Conservation (phyloP, 2,797 vertebrate species). For the Hippoglossus hippoglossus region DNA sequence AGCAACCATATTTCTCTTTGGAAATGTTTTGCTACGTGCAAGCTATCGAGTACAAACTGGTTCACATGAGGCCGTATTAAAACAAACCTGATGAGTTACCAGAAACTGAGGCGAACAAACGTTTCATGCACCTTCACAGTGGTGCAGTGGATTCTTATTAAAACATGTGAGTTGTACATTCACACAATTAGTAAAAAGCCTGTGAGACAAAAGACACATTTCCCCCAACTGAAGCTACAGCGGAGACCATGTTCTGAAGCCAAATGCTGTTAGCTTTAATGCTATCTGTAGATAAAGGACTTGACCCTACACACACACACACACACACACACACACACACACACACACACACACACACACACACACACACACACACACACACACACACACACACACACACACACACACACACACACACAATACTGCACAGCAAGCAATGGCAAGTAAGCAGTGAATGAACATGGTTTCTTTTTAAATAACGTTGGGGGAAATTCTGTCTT, state of each 20-base stretch:
- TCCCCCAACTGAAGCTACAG: conserved; percentile 64
- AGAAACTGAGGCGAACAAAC: not conserved
- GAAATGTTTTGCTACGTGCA: too few species aligned
- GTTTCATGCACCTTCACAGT: not conserved
- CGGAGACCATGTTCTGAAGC: conserved; percentile 53
- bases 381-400: not conserved
- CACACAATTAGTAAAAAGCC: conserved; percentile 62
- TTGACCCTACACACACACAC: not conserved
- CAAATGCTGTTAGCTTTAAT: conserved; percentile 11
- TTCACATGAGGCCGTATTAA: too few species aligned
- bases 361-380: not conserved
- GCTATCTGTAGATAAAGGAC: not conserved
- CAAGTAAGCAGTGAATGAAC: conserved; percentile 47
- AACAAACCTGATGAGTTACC: not conserved
- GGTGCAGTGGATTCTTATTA: not conserved
- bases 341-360: not conserved
- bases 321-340: not conserved
- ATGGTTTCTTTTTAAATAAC: conserved; percentile 37
- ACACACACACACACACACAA: not conserved
- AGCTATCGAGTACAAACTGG: too few species aligned
- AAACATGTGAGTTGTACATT: conserved; percentile 36
- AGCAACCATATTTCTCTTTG: too few species aligned
- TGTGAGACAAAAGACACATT: conserved; percentile 77
- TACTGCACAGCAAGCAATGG: conserved; percentile 7
- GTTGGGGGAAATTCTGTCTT: conserved; percentile 78